These are phyloP conservation scores for Drosophila silvestris DNA, from an alignment of 2,888 invertebrate genomes.

Conservation along the genomic window DNA sequence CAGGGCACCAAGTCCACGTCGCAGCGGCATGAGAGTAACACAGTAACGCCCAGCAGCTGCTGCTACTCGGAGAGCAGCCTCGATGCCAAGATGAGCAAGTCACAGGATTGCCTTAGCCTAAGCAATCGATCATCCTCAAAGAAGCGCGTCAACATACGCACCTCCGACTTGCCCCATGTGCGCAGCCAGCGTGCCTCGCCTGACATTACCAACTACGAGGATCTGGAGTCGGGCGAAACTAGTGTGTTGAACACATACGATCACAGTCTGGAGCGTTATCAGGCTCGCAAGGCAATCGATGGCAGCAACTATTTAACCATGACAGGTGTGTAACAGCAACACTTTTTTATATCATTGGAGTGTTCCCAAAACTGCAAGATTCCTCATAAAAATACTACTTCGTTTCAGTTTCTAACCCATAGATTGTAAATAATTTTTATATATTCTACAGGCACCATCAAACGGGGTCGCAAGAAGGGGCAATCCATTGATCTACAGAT, in stretches of 20 bases:
- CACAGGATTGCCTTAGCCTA: slow-evolving; percentile 86
- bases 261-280: slow-evolving; percentile 86
- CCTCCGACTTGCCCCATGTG: slow-evolving; percentile 85
- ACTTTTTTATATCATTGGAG: neutral
- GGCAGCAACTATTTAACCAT: slow-evolving; percentile 88
- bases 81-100: slow-evolving; percentile 84
- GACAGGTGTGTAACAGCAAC: slow-evolving; percentile 84
- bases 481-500: slow-evolving; percentile 90
- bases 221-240: slow-evolving; percentile 84
- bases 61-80: slow-evolving; percentile 85
- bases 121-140: slow-evolving; percentile 86
- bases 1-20: slow-evolving; percentile 80
- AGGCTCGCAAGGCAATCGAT: slow-evolving; percentile 86
- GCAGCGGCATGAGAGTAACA: slow-evolving; percentile 83
- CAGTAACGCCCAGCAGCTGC: slow-evolving; percentile 85
- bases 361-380: neutral
- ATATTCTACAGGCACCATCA: slow-evolving; percentile 87
- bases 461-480: slow-evolving; percentile 90
- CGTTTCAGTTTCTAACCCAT: neutral
- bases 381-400: neutral
- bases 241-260: slow-evolving; percentile 84
- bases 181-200: slow-evolving; percentile 84
- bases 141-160: slow-evolving; percentile 88
- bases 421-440: neutral
- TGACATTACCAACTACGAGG: slow-evolving; percentile 83